Percentiles rank a stretch among this genome's conserved stretches.
Evolutionary conservation across 2,113 vertebrate species (phyloP).

Genomic region (Crotophaga sulcirostris): DNA sequence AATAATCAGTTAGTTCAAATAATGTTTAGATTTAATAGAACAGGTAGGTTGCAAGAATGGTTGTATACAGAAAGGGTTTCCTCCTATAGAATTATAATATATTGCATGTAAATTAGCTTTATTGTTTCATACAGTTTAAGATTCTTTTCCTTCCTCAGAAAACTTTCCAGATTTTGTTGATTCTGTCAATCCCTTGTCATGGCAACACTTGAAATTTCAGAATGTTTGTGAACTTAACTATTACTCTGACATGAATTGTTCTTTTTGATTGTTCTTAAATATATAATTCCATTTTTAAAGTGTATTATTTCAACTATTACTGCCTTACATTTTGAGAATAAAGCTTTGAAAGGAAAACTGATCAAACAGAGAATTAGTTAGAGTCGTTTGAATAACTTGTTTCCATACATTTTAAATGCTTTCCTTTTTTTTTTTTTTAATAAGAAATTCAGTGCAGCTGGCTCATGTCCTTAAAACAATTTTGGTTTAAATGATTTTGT

Average conservation of each 20-base stretch:
- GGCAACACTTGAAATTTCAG: not conserved
- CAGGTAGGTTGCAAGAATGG: not conserved
- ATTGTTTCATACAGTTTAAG: not conserved
- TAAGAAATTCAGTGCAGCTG: not conserved
- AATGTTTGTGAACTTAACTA: not conserved
- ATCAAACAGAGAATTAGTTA: not conserved
- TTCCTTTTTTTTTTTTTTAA: not conserved
- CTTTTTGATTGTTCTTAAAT: not conserved
- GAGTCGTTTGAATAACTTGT: not conserved
- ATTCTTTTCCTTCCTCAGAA: not conserved
- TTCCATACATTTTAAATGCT: not conserved
- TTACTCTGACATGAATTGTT: not conserved
- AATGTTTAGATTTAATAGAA: not conserved
- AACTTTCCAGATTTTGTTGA: not conserved
- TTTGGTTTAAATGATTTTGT: not conserved
- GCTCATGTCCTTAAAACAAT: not conserved
- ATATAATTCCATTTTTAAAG: not conserved
- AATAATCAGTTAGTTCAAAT: not conserved
- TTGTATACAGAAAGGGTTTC: not conserved
- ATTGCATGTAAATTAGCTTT: not conserved
- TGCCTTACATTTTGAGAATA: not conserved
- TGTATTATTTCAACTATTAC: not conserved
- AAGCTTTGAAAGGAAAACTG: not conserved
- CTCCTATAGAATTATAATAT: not conserved
- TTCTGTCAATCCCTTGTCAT: not conserved